A percentile compares a stretch with the other conserved stretches of the same genome.
Evolutionary conservation across 2,888 invertebrate species (phyloP).

Genomic region (Dolichopus griseipennis): DNA sequence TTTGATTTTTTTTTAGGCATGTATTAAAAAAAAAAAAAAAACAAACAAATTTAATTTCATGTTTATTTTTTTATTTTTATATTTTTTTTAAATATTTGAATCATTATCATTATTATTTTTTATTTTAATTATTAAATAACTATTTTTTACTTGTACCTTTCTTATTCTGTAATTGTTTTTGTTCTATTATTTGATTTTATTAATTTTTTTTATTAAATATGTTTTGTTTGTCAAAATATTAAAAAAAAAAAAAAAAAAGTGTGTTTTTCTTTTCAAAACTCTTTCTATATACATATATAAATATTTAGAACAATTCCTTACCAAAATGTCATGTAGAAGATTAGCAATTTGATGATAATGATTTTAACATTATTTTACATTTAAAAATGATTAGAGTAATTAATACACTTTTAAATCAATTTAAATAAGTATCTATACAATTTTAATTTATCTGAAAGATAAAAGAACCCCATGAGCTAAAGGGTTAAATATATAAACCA

Average conservation of each 20-base stretch:
- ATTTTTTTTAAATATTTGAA: not conserved
- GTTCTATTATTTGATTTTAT: constrained; percentile 2
- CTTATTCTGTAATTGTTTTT: constrained; percentile 1
- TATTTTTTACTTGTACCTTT: constrained; percentile 4
- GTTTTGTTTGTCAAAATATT: constrained; percentile 4
- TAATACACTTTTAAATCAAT: no score
- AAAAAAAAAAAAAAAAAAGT: not conserved
- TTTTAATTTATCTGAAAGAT: no score
- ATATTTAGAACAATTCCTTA: no score
- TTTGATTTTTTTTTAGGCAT: not conserved
- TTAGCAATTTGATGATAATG: no score
- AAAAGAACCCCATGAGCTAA: no score
- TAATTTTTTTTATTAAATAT: constrained; percentile 4
- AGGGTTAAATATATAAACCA: no score
- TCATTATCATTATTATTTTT: not conserved
- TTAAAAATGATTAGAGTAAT: no score
- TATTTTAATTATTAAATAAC: not conserved
- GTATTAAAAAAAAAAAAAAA: not conserved
- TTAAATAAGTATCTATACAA: no score
- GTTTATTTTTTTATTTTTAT: not conserved
- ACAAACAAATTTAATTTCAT: no score
- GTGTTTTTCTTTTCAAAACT: not conserved
- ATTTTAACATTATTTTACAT: no score
- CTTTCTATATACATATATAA: no score
- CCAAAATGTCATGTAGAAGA: no score